Evolutionary conservation across 1,140 invertebrate genomes (phyloP), one percentile per base, ranked within the genome.

Genomic region (Colletes latitarsis): DNA sequence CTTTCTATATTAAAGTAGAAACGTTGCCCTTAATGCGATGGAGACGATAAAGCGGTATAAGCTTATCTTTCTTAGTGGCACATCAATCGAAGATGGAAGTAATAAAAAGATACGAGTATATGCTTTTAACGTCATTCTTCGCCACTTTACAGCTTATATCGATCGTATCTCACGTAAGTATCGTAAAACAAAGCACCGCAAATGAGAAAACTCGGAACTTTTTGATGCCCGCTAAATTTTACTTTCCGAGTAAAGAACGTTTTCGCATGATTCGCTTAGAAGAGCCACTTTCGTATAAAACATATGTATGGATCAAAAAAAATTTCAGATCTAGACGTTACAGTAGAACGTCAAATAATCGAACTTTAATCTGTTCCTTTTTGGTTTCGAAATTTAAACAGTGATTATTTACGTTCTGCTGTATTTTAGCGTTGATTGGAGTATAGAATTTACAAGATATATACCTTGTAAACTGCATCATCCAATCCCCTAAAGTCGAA

Each of bases 101-200:
- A 82, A 85, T 85, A 85, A 85, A 85, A 85, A 77, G 83, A 85
- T 85, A 85, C 83, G 83, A 82, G 84, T 82, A 82, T 85, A 85
- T 85, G 84, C 84, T 85, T 85, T 85, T 77, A 85, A 82, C 84
- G 80, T 72, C 74, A 73, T 82, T 69, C 58, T 41, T 75, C 57
- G 53, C 66, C 72, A 52, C 83, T 85, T 84, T 85, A 77, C 70
- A 70, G 52, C 73, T 77, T 81, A 66, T 85, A 58, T 71, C 73
- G 57, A 21, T 68, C 63, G 60, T 66, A 52, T 64, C 66, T 67
- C 60, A 58, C 62, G 30, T 78, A 63, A 58, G 57, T 58, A 69
- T 84, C 83, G 52, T 81, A 84, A 83, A 85, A 85, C 79, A 84
- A 85, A 82, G 57, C 73, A 77, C 79, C 63, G 58, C 83, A 82